Conservation (phyloP, 1,140 invertebrate species). For the Drosophila micromelanica region DNA sequence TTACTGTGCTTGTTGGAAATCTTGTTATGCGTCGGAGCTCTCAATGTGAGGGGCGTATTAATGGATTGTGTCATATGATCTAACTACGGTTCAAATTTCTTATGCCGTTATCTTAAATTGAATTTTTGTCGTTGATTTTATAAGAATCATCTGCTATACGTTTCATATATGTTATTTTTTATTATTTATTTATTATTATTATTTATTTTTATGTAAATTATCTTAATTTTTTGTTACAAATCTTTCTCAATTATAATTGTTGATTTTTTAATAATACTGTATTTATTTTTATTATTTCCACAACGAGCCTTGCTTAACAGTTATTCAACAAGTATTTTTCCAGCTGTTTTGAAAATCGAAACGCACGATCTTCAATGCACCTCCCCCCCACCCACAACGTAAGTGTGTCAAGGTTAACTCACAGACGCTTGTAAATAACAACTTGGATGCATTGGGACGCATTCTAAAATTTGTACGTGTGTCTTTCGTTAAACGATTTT, state of each 20-base stretch:
- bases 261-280: no score
- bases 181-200: no score
- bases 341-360: slow-evolving; percentile 6
- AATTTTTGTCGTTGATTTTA: background rate
- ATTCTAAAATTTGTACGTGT: slow-evolving; percentile 23
- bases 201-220: no score
- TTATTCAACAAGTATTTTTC: slow-evolving; percentile 8
- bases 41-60: slow-evolving; percentile 2
- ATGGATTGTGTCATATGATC: slow-evolving; percentile 17
- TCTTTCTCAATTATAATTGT: no score
- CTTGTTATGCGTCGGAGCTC: slow-evolving; percentile 6
- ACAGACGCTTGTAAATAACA: slow-evolving; percentile 2
- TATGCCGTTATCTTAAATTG: background rate
- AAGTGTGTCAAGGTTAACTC: slow-evolving; percentile 35
- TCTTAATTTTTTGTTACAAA: no score
- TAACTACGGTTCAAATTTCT: background rate
- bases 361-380: background rate
- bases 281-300: background rate
- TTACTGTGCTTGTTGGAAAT: slow-evolving; percentile 27
- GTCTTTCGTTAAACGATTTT: slow-evolving; percentile 22
- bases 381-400: slow-evolving; percentile 1
- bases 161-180: no score
- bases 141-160: no score
- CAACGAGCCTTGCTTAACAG: background rate
- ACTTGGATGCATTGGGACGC: background rate